Conservation (phyloP, 1,140 invertebrate species). For the Drosophila takahashii region DNA sequence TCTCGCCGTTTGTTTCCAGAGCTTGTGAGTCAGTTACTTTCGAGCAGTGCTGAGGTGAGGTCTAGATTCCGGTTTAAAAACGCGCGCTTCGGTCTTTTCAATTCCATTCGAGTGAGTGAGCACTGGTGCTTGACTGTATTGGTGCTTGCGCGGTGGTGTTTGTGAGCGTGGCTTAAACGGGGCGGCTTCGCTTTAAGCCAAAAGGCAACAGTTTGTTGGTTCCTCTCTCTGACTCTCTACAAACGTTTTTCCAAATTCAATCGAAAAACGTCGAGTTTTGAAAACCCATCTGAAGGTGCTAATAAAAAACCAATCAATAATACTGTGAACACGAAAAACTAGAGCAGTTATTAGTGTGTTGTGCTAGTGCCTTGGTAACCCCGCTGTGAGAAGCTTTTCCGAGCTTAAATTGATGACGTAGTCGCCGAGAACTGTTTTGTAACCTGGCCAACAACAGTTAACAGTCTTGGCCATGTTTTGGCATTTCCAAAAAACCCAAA, state of each 20-base stretch:
- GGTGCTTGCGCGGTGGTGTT: conserved; percentile 13
- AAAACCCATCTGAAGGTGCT: conserved; percentile 2
- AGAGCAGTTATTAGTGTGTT: conserved; percentile 52
- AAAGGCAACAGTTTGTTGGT: conserved; percentile 70
- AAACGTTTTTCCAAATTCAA: conserved; percentile 19
- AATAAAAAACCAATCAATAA: conserved; percentile 26
- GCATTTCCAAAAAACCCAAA: conserved; percentile 69
- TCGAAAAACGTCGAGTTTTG: not conserved
- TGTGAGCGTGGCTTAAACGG: conserved; percentile 75
- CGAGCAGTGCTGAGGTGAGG: conserved; percentile 76
- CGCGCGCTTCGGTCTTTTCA: conserved; percentile 24
- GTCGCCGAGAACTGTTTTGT: conserved; percentile 52
- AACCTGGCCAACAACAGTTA: conserved; percentile 54
- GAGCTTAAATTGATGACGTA: conserved; percentile 67
- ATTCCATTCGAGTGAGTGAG: conserved; percentile 31
- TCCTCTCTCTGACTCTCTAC: conserved; percentile 24
- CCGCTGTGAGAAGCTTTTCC: conserved; percentile 29
- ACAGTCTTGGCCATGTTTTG: conserved; percentile 73
- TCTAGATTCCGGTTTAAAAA: conserved; percentile 25
- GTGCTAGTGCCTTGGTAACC: conserved; percentile 49
- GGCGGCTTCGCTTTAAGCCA: conserved; percentile 31
- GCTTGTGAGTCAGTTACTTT: conserved; percentile 70
- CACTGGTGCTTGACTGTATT: conserved; percentile 29
- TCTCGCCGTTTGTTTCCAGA: conserved; percentile 6
- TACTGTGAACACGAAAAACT: conserved; percentile 24